These are phyloP conservation scores for Candoia aspera DNA, from an alignment of 2,113 vertebrate species.

Conservation along the genomic window DNA sequence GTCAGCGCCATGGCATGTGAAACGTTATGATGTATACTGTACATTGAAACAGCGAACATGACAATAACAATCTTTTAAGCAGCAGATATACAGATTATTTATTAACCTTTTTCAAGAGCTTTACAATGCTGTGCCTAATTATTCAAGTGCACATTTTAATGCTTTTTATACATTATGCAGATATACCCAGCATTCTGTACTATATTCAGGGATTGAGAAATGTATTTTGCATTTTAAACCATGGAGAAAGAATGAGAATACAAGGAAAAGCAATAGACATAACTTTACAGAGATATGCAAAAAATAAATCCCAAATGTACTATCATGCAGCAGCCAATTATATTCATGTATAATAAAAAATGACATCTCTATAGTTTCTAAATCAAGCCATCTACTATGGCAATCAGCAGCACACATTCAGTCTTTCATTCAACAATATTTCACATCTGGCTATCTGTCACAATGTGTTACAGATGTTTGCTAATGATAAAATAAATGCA, in stretches of 20 bases:
- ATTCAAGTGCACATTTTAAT: slow-evolving; percentile 22
- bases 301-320: slow-evolving; percentile 8
- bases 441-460: neutral
- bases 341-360: neutral
- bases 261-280: neutral
- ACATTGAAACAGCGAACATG: no score
- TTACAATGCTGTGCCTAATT: neutral
- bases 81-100: slow-evolving; percentile 13
- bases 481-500: neutral
- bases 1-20: no score
- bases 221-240: neutral
- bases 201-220: neutral
- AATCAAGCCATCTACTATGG: neutral
- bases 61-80: slow-evolving; percentile 1
- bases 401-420: neutral
- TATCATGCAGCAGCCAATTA: slow-evolving; percentile 12
- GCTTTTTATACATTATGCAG: slow-evolving; percentile 17
- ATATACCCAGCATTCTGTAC: neutral
- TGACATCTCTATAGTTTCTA: slow-evolving; percentile 1
- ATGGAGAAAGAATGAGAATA: slow-evolving; percentile 28
- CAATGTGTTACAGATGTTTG: neutral
- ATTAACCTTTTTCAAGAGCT: slow-evolving; percentile 25
- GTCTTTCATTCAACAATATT: neutral
- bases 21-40: no score
- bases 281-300: neutral